Base-by-base conservation (phyloP, 2,888 invertebrate species). In the Epirrita christyi region DNA sequence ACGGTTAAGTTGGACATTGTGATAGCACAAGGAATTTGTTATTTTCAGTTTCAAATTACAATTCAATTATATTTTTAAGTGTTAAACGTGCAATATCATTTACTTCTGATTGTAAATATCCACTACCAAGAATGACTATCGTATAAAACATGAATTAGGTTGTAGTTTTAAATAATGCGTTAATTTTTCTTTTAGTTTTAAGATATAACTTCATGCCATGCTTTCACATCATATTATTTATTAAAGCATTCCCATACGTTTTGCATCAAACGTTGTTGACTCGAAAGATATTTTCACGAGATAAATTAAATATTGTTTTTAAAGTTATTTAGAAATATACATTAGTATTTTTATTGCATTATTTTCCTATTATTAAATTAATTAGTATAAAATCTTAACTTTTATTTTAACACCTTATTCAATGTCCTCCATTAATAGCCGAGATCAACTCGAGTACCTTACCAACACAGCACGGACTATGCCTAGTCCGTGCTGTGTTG, bases 341-440 rank as follows among this genome's bases (percentile, higher is more conserved):
- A 80, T 85, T 83, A 85, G 83, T 88, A 86, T 89, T 88, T 87
- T 88, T 89, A 88, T 87, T 86, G 83, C 85, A 86, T 89, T 88
- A 87, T 87, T 91, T 90, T 89, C 85, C 84, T 85, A 86, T 86
- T 76, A 89, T 85, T 88, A 89, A 88, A 36, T 54, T 81, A 83
- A 78, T 78, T 80, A 76, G 72, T 76, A 78, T 71, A 67, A 34
- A 50, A 47, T 41, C 13, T 15, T 8, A 10, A 28, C 36, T 59
- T 67, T 62, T 49, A 49, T 55, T 57, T 43, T 13, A 21, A 32
- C 38, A 28, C 13, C 27, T 38, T 3, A 4, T 21, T 4, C 2
- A 21, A 3, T 3, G 21, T 3, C 21, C 21, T 21, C 21, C n/a
- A n/a, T n/a, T n/a, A n/a, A n/a, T n/a, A n/a, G n/a, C n/a, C n/a